Evolutionary conservation across 2,797 vertebrate genomes (phyloP).

Genomic region (Melanotaenia boesemani): DNA sequence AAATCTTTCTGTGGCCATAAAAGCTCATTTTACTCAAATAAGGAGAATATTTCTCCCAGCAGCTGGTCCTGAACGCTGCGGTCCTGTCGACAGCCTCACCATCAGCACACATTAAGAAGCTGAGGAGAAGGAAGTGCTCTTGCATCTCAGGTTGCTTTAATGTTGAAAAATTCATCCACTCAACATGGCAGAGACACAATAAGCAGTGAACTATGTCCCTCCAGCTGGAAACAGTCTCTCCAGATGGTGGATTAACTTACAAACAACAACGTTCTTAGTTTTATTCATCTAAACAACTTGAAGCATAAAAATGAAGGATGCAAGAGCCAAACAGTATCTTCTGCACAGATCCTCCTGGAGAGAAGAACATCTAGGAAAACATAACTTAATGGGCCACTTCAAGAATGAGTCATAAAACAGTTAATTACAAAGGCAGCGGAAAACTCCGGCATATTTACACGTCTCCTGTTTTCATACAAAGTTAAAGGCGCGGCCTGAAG

Average conservation of each 20-base stretch:
- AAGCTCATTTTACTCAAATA: too few species aligned
- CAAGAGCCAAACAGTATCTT: too few species aligned
- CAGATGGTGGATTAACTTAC: conserved; percentile 37
- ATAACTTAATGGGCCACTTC: conserved; percentile 64
- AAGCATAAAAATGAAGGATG: conserved; percentile 59
- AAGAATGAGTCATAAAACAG: conserved; percentile 66
- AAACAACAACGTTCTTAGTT: conserved; percentile 47
- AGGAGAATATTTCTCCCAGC: too few species aligned
- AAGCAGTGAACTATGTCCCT: conserved; percentile 68
- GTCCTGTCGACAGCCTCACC: too few species aligned
- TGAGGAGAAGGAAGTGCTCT: conserved; percentile 60
- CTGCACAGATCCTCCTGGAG: conserved; percentile 52
- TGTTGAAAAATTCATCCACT: conserved; percentile 64
- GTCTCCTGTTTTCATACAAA: conserved; percentile 76
- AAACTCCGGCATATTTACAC: conserved; percentile 90
- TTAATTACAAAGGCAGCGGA: conserved; percentile 92
- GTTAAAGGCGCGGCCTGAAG: conserved; percentile 51
- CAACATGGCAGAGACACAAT: conserved; percentile 73
- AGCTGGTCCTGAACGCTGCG: too few species aligned
- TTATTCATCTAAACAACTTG: conserved; percentile 48
- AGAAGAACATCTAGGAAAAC: conserved; percentile 59
- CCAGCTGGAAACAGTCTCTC: conserved; percentile 21
- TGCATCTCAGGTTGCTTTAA: conserved; percentile 71
- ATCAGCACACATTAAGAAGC: conserved; percentile 20
- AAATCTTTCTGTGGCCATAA: too few species aligned